Evolutionary conservation across 1,140 invertebrate genomes (phyloP).

Genomic region (Zaprionus camerounensis): DNA sequence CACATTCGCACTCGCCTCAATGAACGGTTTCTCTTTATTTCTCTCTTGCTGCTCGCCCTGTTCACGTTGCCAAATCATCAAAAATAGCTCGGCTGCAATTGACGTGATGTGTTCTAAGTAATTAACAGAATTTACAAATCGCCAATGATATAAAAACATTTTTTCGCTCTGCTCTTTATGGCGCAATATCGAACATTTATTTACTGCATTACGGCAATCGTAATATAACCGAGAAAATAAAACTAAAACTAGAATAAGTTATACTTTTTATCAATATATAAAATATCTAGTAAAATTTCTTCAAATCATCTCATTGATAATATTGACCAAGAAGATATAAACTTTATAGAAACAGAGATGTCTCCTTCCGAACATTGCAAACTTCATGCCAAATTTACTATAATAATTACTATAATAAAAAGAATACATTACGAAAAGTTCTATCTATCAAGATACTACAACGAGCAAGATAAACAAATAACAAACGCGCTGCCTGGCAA

Average conservation of each 20-base stretch:
- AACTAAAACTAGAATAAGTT: slow-evolving; percentile 6
- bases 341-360: too few species aligned
- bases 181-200: slow-evolving; percentile 31
- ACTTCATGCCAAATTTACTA: too few species aligned
- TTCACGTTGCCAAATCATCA: slow-evolving; percentile 14
- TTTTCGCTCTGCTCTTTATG: slow-evolving; percentile 16
- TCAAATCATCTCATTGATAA: too few species aligned
- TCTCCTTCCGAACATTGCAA: too few species aligned
- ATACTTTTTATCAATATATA: background rate
- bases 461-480: slow-evolving; percentile 12
- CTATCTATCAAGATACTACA: slow-evolving; percentile 1
- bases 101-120: slow-evolving; percentile 39
- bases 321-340: too few species aligned
- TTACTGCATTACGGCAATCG: slow-evolving; percentile 11
- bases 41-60: slow-evolving; percentile 33
- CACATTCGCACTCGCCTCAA: slow-evolving; percentile 43
- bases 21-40: slow-evolving; percentile 59
- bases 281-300: background rate
- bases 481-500: slow-evolving; percentile 29
- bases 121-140: slow-evolving; percentile 25
- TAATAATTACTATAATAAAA: too few species aligned
- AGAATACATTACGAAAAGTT: background rate
- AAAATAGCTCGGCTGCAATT: slow-evolving; percentile 29
- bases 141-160: slow-evolving; percentile 16
- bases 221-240: background rate